Base-by-base conservation (phyloP, 2,888 invertebrate genomes). In the Philereme transversata region DNA sequence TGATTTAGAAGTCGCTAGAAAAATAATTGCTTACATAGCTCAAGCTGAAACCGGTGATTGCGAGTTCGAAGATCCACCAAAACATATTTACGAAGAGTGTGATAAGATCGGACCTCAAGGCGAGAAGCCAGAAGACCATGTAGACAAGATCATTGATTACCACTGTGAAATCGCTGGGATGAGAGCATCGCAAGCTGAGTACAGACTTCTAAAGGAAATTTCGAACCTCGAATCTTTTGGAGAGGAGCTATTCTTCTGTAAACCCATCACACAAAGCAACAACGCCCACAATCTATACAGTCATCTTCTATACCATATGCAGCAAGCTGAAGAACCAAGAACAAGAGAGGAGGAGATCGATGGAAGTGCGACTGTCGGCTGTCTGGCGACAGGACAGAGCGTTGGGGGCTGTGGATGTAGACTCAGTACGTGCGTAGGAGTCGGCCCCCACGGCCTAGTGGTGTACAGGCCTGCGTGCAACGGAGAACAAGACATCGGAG, bases 401-500 rank as follows among this genome's bases (percentile, higher is more conserved):
- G 87, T 77, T 0, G 87, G 85, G 0, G 92, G 93, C 2, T 93
- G 93, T 61, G 93, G 93, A 0, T 93, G 93, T 71, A 74, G 89
- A 57, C 78, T 93, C 34, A 92, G 92, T 67, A 90, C 92, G 0
- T 87, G 92, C 51, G 94, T 97, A 62, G 96, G 97, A 1, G 97
- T 97, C 7, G 97, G 97, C 2, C 97, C 97, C 0, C 96, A 96
- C 73, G 97, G 97, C 59, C 95, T 97, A 67, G 95, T 95, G 63
- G 94, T 97, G 52, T 95, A 95, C 78, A 73, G 92, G 49, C 92
- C 92, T 1, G 87, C 88, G 36, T 91, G 92, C 75, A 87, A 86
- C 56, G 90, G 91, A 60, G 94, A 93, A 54, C 94, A 93, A 76
- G 95, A 94, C 71, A 94, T 86, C 79, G 92, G 92, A 67, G 94